Evolutionary conservation across 2,888 invertebrate genomes (phyloP), one percentile per base, ranked within the genome.

Genomic region (Aporophyla lueneburgensis): DNA sequence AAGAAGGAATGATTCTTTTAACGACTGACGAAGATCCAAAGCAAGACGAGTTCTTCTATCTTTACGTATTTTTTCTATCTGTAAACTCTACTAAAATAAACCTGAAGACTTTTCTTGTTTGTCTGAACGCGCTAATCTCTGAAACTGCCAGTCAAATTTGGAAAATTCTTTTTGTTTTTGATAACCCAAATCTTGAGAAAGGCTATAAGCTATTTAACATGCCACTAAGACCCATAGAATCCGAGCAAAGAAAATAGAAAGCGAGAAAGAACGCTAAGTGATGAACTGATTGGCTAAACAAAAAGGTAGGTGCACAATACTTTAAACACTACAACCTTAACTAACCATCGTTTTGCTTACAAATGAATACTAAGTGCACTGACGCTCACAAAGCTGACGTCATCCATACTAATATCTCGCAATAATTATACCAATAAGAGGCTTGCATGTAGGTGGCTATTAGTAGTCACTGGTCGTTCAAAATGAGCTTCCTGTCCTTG

Each of bases 401-500:
- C 76, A 80, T 9, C 21, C 63, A 69, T 63, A 70, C 70, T 63
- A 74, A 77, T 74, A 81, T 76, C 81, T 87, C 62, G 86, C 88
- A 84, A 84, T 76, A 80, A 86, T 87, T 79, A 86, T 67, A 76
- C 78, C 74, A 78, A 78, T 82, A 78, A 79, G 65, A 56, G 51
- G 43, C 58, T 56, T 77, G 77, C 73, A 85, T 79, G 73, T 80
- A 78, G 76, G 87, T 74, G 75, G 68, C 5, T 63, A 88, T 89
- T 89, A 85, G 87, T 76, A 89, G 81, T 88, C 89, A 74, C 72
- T 78, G 56, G 63, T 27, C 80, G 89, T 85, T 51, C 77, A 56
- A 53, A 81, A 77, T 69, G 81, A 58, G 78, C 86, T 87, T 89
- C 89, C 89, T 89, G 89, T 87, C 89, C 85, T 87, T 88, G 87